Conservation (phyloP, 2,113 vertebrate genomes). For the Amblyopsis rosae region DNA sequence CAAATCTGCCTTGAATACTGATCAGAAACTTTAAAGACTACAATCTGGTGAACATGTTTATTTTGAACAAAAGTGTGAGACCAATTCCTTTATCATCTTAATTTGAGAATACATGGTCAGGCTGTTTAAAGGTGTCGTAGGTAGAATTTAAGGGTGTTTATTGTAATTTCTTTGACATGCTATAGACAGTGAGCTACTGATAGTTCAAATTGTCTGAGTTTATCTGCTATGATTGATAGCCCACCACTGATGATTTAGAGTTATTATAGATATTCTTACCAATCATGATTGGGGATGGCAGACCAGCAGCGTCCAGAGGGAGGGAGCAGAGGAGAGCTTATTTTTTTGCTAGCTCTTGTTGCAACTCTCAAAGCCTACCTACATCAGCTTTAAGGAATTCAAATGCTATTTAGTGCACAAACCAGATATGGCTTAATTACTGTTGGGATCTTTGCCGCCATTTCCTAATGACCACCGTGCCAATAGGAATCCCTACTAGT, state of each 20-base stretch:
- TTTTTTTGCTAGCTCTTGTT: too few species aligned
- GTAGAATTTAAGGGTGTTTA: too few species aligned
- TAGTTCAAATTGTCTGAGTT: too few species aligned
- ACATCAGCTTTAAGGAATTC: neutral
- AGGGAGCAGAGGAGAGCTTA: too few species aligned
- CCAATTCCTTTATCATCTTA: neutral
- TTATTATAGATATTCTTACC: too few species aligned
- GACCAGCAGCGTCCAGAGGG: too few species aligned
- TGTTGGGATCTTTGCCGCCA: neutral
- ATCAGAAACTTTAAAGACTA: neutral
- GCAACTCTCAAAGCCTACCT: too few species aligned
- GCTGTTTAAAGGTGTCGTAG: neutral
- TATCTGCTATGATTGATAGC: too few species aligned
- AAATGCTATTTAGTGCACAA: neutral
- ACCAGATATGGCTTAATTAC: neutral
- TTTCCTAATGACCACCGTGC: neutral
- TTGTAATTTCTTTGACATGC: too few species aligned
- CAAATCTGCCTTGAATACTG: neutral
- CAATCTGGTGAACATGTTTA: slow-evolving; percentile 32
- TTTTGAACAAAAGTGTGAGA: slow-evolving; percentile 8
- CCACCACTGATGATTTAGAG: too few species aligned
- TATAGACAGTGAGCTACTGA: too few species aligned
- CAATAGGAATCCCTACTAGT: neutral
- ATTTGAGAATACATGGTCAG: neutral
- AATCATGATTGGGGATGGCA: too few species aligned